Evolutionary conservation across 2,888 invertebrate species (phyloP).

Genomic region (Chymomyza amoena): DNA sequence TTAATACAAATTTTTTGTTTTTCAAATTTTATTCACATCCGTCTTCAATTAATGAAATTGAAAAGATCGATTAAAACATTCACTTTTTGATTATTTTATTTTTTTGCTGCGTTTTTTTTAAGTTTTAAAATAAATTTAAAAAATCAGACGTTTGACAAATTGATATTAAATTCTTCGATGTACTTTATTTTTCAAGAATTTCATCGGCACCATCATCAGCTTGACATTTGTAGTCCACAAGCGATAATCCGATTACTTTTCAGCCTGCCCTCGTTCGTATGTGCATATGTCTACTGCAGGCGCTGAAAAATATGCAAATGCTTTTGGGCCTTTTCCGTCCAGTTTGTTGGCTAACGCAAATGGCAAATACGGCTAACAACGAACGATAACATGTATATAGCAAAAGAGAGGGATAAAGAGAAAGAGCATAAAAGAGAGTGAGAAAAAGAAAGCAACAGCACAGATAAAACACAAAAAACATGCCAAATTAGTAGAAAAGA

Average conservation of each 20-base stretch:
- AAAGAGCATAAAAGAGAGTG: background rate
- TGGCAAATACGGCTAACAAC: background rate
- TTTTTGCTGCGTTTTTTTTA: too few relatives aligned
- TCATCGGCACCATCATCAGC: too few relatives aligned
- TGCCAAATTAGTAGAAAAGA: slow-evolving; percentile 55
- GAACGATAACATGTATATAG: slow-evolving; percentile 42
- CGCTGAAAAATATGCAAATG: slow-evolving; percentile 62
- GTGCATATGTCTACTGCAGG: slow-evolving; percentile 33
- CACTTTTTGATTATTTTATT: too few relatives aligned
- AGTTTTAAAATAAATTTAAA: too few relatives aligned
- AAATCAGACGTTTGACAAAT: too few relatives aligned
- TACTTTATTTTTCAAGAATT: too few relatives aligned
- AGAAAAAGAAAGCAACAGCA: slow-evolving; percentile 20
- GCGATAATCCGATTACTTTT: slow-evolving; percentile 9
- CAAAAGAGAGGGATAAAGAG: background rate
- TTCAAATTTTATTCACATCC: too few relatives aligned
- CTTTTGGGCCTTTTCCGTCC: slow-evolving; percentile 17
- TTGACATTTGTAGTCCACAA: too few relatives aligned
- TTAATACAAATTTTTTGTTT: too few relatives aligned
- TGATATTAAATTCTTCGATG: too few relatives aligned
- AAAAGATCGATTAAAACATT: too few relatives aligned
- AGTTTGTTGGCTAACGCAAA: background rate
- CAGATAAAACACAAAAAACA: slow-evolving; percentile 68
- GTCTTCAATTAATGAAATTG: too few relatives aligned
- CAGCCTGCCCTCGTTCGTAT: slow-evolving; percentile 17